Evolutionary conservation across 92 coral and sea anemone species (phyloP), one percentile per base, ranked within the genome.

Genomic region (Pocillopora grandis): DNA sequence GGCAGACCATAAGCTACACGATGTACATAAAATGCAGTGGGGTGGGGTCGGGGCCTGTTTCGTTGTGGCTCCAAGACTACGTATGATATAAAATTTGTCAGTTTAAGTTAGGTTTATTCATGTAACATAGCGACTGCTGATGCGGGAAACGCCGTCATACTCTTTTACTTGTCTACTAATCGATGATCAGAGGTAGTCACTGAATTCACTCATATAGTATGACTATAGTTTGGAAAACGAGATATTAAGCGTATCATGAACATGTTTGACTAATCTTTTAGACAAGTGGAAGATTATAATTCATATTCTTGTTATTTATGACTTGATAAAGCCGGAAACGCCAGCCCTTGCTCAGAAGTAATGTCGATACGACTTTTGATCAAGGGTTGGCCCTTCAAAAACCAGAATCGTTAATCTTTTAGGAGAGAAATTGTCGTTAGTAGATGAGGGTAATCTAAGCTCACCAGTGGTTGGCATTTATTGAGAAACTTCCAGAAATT

Each of bases 51-150:
- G 73, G 20, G 52, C 20, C 52, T 33, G 73, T 33, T 58, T 80
- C 56, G 42, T 56, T 12, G 33, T 15, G 19, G 69, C 59, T 69
- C 56, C 73, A 12, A 23, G 60, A 37, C 59, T 77, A 23, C 27
- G 42, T 57, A 57, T 57, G 56, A 10, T 37, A 10, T n/a, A 74
- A 49, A 37, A 56, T 27, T 55, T 80, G 35, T 57, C 48, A 75
- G 84, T 67, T 71, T 71, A 81, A 78, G 67, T 81, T 73, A 73
- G 58, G 20, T 69, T 71, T 69, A 33, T 80, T 80, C 60, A 59
- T 37, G 71, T 60, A 17, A 49, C 16, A 81, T 80, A 20, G 42
- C 62, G 61, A 36, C 72, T 58, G 71, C 71, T 71, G 52, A 27
- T 81, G 13, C 79, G 73, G 49, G 33, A 81, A 81, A 81, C 58